A percentile compares a stretch with the other conserved stretches of the same genome.
Evolutionary conservation across 2,113 vertebrate species (phyloP).

Genomic region (Mustela lutreola): DNA sequence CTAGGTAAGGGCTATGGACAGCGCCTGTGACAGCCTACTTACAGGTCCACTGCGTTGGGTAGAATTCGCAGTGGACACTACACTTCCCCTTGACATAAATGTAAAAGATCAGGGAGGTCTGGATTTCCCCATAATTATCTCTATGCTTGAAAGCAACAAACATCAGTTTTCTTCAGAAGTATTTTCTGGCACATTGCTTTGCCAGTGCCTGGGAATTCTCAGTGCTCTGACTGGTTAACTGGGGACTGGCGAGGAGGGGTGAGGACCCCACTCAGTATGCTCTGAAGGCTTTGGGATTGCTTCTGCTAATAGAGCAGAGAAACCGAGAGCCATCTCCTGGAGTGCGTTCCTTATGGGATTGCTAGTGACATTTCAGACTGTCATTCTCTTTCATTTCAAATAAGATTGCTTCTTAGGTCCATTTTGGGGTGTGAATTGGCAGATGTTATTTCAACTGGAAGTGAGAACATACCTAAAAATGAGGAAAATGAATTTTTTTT

Average conservation of each 20-base stretch:
- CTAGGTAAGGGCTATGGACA: background rate
- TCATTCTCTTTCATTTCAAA: background rate
- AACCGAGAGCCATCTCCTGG: rapidly evolving
- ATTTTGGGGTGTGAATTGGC: background rate
- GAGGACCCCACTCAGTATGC: background rate
- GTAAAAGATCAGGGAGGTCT: background rate
- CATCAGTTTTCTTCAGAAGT: background rate
- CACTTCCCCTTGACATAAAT: background rate
- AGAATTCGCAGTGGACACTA: background rate
- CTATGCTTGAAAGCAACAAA: background rate
- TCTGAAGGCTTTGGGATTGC: background rate
- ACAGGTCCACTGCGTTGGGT: background rate
- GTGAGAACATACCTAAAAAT: background rate
- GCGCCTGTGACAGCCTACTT: background rate
- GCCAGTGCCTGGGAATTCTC: background rate
- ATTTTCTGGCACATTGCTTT: background rate
- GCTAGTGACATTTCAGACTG: rapidly evolving
- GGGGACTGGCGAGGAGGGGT: background rate
- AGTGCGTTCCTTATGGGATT: rapidly evolving
- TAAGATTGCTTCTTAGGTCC: background rate
- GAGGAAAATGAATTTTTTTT: background rate
- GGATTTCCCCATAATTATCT: background rate
- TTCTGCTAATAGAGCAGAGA: background rate
- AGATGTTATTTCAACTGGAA: background rate
- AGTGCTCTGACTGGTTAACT: background rate